Evolutionary conservation across 2,888 invertebrate genomes (phyloP).

Genomic region (Bibio marci): DNA sequence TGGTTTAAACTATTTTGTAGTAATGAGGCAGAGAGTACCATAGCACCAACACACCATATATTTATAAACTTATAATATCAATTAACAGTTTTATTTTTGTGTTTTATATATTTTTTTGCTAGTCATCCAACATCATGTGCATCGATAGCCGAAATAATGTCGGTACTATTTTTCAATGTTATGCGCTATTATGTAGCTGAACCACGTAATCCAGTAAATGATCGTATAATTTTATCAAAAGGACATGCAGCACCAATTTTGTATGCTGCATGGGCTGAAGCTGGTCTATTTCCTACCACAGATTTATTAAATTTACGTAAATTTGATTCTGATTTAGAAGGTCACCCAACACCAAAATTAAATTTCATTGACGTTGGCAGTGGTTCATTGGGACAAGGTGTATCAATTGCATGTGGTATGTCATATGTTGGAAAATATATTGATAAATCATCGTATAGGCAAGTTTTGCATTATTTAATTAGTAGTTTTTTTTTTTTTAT

Average conservation of each 20-base stretch:
- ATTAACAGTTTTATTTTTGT: too few relatives aligned
- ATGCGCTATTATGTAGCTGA: constrained; percentile 84
- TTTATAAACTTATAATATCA: too few relatives aligned
- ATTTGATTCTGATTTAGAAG: constrained; percentile 90
- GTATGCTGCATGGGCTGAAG: constrained; percentile 98
- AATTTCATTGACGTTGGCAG: constrained; percentile 98
- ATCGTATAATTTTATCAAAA: constrained; percentile 93
- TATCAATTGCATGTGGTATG: constrained; percentile 94
- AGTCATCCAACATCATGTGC: constrained; percentile 99
- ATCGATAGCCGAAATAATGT: constrained; percentile 95
- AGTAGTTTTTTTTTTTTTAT: too few relatives aligned
- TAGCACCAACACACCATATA: too few relatives aligned
- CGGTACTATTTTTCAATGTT: constrained; percentile 94
- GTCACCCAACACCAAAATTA: constrained; percentile 94
- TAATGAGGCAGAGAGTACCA: too few relatives aligned
- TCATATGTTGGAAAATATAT: constrained; percentile 77
- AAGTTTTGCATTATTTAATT: constrained; percentile 6
- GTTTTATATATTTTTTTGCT: constrained; percentile 21
- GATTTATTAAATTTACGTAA: constrained; percentile 80
- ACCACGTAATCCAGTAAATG: constrained; percentile 77
- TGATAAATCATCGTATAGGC: constrained; percentile 71
- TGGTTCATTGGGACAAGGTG: constrained; percentile 92
- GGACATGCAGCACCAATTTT: constrained; percentile 98
- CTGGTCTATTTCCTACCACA: constrained; percentile 69
- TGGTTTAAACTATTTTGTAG: too few relatives aligned